Base-by-base conservation (phyloP, 2,113 vertebrate species). In the Scomber japonicus region DNA sequence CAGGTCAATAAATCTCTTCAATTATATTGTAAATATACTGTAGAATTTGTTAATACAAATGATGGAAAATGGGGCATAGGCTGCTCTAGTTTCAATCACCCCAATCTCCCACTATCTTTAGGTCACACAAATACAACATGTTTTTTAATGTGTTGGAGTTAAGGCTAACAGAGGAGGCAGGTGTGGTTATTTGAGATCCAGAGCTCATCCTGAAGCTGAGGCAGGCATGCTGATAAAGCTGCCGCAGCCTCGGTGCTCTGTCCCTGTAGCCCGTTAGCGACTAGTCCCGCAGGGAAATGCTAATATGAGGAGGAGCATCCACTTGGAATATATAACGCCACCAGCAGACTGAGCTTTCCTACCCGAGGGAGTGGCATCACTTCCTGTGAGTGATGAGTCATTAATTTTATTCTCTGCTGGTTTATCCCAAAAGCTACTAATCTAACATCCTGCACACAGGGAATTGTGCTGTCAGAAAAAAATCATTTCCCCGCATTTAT, bases 301-400 rank as follows among this genome's bases (percentile, higher is more conserved):
- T 92, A 93, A 94, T 89, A 66, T 17, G 17, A 64, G 63, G 68
- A 78, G 67, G 71, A 21, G 71, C 67, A 78, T 88, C 85, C 91
- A 92, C 72, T 76, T 75, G 63, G 84, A 92, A 88, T 93, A 76
- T 77, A 30, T 75, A 84, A 88, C 79, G 75, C 65, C 53, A 60
- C 70, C 19, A 27, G 62, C 68, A 83, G 81, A 71, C 71, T 19
- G 64, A 61, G 84, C 87, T 61, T 24, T 30, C 64, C 51, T 67
- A 56, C 87, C 75, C 44, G 10, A 75, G 83, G 85, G 81, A 89
- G 87, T 76, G 80, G 80, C 86, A 81, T 89, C 71, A 82, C 72
- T 87, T 70, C 83, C 81, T 3, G n/a, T 59, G 75, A 92, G 86
- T 79, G 75, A 82, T 87, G 78, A 91, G 71, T 93, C 86, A 85